phyloP scores from a whole-genome alignment of 2,113 vertebrate genomes.

The Xiphophorus maculatus region DNA sequence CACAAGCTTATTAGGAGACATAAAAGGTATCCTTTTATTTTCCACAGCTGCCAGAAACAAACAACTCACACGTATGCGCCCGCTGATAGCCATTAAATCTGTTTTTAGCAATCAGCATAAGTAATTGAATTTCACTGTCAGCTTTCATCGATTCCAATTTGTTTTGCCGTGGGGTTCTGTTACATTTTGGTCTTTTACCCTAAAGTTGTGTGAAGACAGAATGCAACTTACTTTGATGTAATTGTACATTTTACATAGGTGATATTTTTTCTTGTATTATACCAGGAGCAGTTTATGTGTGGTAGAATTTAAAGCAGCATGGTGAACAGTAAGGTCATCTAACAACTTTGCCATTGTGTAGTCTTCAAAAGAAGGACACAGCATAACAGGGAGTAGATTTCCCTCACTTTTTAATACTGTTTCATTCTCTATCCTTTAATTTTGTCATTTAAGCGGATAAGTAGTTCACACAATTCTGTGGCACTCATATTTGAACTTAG shows the following conservation, averaged over 20 bases:
- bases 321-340: background rate
- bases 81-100: background rate
- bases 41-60: slow-evolving; percentile 11
- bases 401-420: background rate
- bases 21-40: slow-evolving; percentile 30
- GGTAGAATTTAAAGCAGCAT: background rate
- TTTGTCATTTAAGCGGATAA: background rate
- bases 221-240: background rate
- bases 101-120: slow-evolving; percentile 12
- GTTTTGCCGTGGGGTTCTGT: background rate
- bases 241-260: background rate
- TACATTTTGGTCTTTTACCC: slow-evolving; percentile 2
- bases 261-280: slow-evolving; percentile 13
- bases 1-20: slow-evolving; percentile 30
- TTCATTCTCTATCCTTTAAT: background rate
- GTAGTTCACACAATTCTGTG: background rate
- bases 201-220: background rate
- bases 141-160: slow-evolving; percentile 7
- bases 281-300: background rate
- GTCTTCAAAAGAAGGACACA: background rate
- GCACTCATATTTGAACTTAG: background rate
- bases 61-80: background rate
- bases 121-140: background rate
- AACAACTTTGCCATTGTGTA: background rate
- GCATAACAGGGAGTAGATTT: background rate